phyloP scores from a whole-genome alignment of 2,888 invertebrate genomes.

The Apamea sordens region DNA sequence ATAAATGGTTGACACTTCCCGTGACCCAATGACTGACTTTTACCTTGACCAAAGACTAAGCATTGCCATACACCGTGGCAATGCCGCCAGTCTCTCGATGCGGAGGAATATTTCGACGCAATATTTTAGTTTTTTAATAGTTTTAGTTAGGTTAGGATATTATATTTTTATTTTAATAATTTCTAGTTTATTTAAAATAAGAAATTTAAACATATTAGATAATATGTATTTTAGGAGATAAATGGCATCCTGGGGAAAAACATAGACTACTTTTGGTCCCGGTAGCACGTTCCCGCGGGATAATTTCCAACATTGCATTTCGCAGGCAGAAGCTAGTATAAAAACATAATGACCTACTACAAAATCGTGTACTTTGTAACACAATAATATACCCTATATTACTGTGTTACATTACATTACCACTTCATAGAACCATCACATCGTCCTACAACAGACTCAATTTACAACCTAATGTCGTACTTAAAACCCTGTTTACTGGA shows the following conservation, averaged over 20 bases:
- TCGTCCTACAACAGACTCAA: slow-evolving; percentile 13
- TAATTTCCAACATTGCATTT: not conserved
- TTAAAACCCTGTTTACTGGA: slow-evolving; percentile 36
- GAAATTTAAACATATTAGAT: too few species aligned
- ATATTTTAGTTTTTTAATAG: too few species aligned
- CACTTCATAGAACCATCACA: slow-evolving; percentile 21
- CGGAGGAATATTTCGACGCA: too few species aligned
- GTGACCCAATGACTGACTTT: too few species aligned
- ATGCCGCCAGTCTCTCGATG: too few species aligned
- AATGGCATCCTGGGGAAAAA: not conserved
- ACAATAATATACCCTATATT: not conserved
- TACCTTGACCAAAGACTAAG: too few species aligned
- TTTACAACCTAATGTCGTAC: slow-evolving; percentile 44
- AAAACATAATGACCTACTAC: not conserved
- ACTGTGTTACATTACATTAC: slow-evolving; percentile 24
- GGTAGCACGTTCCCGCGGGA: too few species aligned
- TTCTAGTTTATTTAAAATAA: too few species aligned
- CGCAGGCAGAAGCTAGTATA: not conserved
- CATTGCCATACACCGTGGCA: too few species aligned
- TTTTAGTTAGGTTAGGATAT: too few species aligned
- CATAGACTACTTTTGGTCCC: not conserved
- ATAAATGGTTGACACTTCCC: too few species aligned
- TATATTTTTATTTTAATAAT: too few species aligned
- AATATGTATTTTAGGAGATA: not conserved
- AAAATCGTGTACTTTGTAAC: slow-evolving; percentile 7